Base-by-base conservation (phyloP, 2,113 vertebrate species). In the Siphamia tubifer region DNA sequence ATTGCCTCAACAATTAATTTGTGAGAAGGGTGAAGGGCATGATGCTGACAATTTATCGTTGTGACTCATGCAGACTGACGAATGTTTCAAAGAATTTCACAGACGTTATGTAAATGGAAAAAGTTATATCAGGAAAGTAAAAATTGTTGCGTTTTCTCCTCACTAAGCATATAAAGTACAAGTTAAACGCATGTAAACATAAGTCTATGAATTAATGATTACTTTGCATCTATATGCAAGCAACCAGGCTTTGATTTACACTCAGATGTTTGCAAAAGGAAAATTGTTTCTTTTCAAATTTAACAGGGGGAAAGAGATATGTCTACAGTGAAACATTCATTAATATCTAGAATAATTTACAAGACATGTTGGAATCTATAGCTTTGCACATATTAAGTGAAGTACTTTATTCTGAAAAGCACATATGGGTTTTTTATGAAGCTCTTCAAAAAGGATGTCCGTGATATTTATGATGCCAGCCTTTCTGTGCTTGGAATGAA, bases 401-500 rank as follows among this genome's bases (percentile, higher is more conserved):
- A 67, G 54, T 36, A n/a, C 19, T 31, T 48, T 60, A 5, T 62
- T 51, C 30, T 64, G 15, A 58, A 70, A 74, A 65, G 43, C 38
- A 56, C 30, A 42, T 19, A 51, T 8, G 21, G 63, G 47, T 30
- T 63, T 79, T 85, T 88, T 79, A 84, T 48, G 68, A 69, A 28
- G 66, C 63, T 54, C 52, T 44, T 54, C 68, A 49, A 61, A 81
- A 70, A 31, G 20, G 25, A 60, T 68, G 71, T 65, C 40, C 51
- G 9, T 21, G 35, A 68, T 85, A 81, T 85, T 85, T 84, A 84
- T 9, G 60, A 77, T 32, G 27, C 25, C 49, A 47, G 38, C 69
- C 38, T 66, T 20, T 60, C 52, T 56, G 34, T 7, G 39, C 40
- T 47, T 20, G 19, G 3, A 20, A 52, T 78, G 57, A 74, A 49